Evolutionary conservation across 1,140 invertebrate species (phyloP), one percentile per base, ranked within the genome.

Genomic region (Meloidogyne chitwoodi): DNA sequence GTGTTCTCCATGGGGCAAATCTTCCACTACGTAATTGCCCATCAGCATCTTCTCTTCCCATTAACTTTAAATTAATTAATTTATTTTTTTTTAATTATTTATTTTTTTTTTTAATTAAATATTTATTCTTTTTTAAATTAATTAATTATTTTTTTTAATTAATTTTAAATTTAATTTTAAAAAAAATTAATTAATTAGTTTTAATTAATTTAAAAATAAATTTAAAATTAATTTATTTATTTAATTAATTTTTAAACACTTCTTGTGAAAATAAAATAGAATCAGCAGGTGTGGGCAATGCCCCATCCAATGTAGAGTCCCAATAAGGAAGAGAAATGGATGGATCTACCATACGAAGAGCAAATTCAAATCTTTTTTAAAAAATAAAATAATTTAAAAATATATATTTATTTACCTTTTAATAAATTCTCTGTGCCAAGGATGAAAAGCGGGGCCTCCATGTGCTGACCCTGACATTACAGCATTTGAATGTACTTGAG

Each of bases 11-110:
- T 0, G 34, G 41, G 6, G 79, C 44, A 61, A 82, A 82, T 27
- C 66, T 56, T 4, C 81, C 81, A 63, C 19, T 68, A 26, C 34
- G 27, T 16, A 82, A 68, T 44, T 82, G 69, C 0, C 81, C 81
- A 63, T 83, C 68, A 0, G 79, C 77, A 64, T 87, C 85, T 10
- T 82, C 74, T 14, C 48, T 68, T 29, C 88, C 88, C 48, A 87
- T 78, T 48, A 86, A 85, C 27, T 83, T 44, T 29, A 78, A 82
- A 70, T 84, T 83, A 81, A 78, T 82, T 68, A 77, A 82, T 3
- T 16, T 68, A 14, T 22, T n/a, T 22, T n/a, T 19, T 72, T 22
- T 63, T n/a, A n/a, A n/a, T n/a, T n/a, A n/a, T n/a, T n/a, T n/a
- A n/a, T n/a, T n/a, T n/a, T n/a, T n/a, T n/a, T n/a, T n/a, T n/a